Percentiles rank a stretch among this genome's conserved stretches.
Evolutionary conservation across 2,888 invertebrate species (phyloP).

Genomic region (Limnephilus auricula): DNA sequence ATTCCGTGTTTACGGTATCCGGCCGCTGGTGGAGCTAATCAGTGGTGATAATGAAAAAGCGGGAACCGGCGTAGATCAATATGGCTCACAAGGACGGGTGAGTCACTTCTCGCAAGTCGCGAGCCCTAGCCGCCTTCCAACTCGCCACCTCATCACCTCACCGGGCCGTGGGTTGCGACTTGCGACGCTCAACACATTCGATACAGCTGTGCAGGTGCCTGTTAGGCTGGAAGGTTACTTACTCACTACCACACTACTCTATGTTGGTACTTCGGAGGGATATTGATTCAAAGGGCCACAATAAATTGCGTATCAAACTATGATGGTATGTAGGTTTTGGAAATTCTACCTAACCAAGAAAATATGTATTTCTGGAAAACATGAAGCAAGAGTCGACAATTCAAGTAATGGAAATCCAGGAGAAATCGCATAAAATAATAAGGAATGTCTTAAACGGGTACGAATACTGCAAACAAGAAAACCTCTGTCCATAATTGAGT

Average conservation of each 20-base stretch:
- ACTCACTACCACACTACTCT: not conserved
- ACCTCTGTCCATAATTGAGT: no score
- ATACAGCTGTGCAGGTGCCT: not conserved
- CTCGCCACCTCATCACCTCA: not conserved
- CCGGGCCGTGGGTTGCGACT: not conserved
- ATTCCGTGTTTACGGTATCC: conserved; percentile 49
- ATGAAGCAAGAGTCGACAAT: not conserved
- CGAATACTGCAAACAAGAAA: no score
- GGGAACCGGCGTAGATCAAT: conserved; percentile 45
- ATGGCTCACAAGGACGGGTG: conserved; percentile 48
- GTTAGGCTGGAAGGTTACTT: not conserved
- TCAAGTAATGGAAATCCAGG: not conserved
- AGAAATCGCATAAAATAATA: not conserved
- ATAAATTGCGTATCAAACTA: not conserved
- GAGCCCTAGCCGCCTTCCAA: not conserved
- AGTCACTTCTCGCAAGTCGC: conserved; percentile 9
- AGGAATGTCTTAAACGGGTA: not conserved
- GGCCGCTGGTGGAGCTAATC: conserved; percentile 48
- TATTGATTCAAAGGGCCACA: conserved; percentile 24
- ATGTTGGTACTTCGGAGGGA: not conserved
- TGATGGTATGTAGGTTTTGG: no score
- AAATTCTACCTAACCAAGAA: not conserved
- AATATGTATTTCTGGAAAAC: not conserved
- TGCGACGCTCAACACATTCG: not conserved
- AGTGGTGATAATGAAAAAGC: conserved; percentile 50